Evolutionary conservation across 2,797 vertebrate genomes (phyloP), one percentile per base, ranked within the genome.

Genomic region (Pangasius macronema): DNA sequence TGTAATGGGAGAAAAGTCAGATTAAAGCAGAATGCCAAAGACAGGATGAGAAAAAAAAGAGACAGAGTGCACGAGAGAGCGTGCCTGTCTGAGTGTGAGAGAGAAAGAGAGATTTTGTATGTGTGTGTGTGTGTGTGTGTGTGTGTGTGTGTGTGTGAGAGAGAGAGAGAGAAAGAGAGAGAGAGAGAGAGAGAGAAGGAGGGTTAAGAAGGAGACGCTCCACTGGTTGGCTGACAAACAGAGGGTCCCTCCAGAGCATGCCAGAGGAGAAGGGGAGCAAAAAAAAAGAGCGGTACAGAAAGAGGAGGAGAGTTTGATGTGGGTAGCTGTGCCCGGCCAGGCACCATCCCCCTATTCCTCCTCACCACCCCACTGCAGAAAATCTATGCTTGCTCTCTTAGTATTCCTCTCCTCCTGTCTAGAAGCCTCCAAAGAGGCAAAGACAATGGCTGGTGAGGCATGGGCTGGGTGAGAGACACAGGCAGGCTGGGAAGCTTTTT

Each of bases 141-240:
- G 67, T 51, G 82, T 82, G 68, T 61, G 91, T 86, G 89, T 87
- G 80, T 42, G 57, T 82, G 86, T 51, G 65, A 39, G 82, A 77
- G 68, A 61, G 91, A 86, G 89, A 87, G 36, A 36, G 36, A 36
- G 36, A n/a, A n/a, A 36, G 36, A 36, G 36, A 36, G 36, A 36
- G 36, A 36, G 39, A 5, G 39, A 42, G 81, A 73, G 88, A 87
- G 92, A 86, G 91, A 90, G 92, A 82, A 79, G 92, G 92, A 89
- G 93, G 92, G 93, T 93, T 94, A 93, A 90, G 92, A 83, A 92
- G 85, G 94, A 94, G 94, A 95, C 92, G 94, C 94, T 95, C 94
- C 94, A 95, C 94, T 96, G 95, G 93, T 93, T 95, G 93, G 95
- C 95, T 96, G 95, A 96, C 95, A 95, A 95, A 95, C 95, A 96